Base-by-base conservation (phyloP, 1,140 invertebrate species). In the Temnothorax curvispinosus region DNA sequence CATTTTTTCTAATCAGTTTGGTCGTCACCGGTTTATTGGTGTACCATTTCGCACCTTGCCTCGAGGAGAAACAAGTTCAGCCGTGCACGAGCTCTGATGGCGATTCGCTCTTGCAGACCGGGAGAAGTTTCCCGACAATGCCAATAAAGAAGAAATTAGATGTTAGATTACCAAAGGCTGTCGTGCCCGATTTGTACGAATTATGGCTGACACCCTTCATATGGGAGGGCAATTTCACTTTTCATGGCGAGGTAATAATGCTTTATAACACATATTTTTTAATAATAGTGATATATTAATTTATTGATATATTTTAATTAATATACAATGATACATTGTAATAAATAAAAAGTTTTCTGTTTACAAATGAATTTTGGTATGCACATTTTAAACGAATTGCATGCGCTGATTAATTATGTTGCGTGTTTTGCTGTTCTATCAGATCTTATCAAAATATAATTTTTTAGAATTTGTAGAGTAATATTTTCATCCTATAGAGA, bases 141-240 rank as follows among this genome's bases (percentile, higher is more conserved):
- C 78, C 87, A 88, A 90, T 90, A 87, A 92, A 94, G 89, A 95
- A 90, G 52, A 94, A 95, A 32, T 90, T 95, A 18, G 96, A 97
- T 93, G 97, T 98, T 5, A 96, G 97, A 88, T 93, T 98, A 81
- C 97, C 97, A 0, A 96, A 92, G 58, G 96, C 96, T 58, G 94
- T 98, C 0, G 93, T 96, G 21, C 97, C 97, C 0, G 93, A 97
- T 32, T 96, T 96, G 4, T 98, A 98, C 90, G 96, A 97, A 74
- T 92, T 98, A 2, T 96, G 96, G 88, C 91, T 98, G 52, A 96
- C 97, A 41, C 98, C 98, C 0, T 97, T 97, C 87, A 96, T 98
- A 58, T 95, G 95, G 93, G 96, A 96, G 90, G 96, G 96, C 1
- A 98, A 98, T 92, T 98, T 98, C 88, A 98, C 97, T 6, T 98